Conservation (phyloP, 2,888 invertebrate species). For the Tetranychus truncatus region DNA sequence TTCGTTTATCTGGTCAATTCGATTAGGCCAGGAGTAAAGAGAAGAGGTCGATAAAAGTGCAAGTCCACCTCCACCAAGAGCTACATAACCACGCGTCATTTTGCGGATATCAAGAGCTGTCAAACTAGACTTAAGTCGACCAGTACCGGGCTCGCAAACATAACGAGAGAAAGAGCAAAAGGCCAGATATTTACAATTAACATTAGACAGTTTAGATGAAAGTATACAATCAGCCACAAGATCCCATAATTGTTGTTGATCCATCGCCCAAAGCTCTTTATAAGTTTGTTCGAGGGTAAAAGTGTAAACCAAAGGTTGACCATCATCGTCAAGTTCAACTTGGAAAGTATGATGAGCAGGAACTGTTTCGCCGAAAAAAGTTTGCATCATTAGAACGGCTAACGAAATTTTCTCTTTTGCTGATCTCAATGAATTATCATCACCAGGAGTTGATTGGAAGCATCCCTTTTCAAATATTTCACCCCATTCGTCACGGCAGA, state of each 20-base stretch:
- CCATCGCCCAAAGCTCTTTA: conserved; percentile 50
- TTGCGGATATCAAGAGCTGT: conserved; percentile 46
- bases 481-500: conserved; percentile 44
- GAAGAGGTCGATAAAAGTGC: conserved; percentile 77
- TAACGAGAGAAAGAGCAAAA: conserved; percentile 73
- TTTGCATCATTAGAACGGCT: conserved; percentile 61
- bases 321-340: conserved; percentile 44
- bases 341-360: conserved; percentile 66
- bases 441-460: conserved; percentile 49
- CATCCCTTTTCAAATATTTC: conserved; percentile 45
- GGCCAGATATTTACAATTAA: conserved; percentile 63
- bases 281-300: conserved; percentile 54
- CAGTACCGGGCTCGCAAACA: conserved; percentile 35
- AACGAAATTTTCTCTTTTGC: conserved; percentile 56
- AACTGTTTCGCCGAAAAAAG: conserved; percentile 67
- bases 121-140: conserved; percentile 12
- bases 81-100: conserved; percentile 51
- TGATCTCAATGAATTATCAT: conserved; percentile 48
- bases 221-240: conserved; percentile 66
- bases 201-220: conserved; percentile 44
- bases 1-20: conserved; percentile 46
- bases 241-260: conserved; percentile 63
- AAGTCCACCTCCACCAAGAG: conserved; percentile 73
- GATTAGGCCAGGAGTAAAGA: conserved; percentile 70
- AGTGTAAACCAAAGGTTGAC: conserved; percentile 44